A percentile compares a stretch with the other conserved stretches of the same genome.
phyloP scores from a whole-genome alignment of 2,113 vertebrate genomes.

The Pyxicephalus adspersus region DNA sequence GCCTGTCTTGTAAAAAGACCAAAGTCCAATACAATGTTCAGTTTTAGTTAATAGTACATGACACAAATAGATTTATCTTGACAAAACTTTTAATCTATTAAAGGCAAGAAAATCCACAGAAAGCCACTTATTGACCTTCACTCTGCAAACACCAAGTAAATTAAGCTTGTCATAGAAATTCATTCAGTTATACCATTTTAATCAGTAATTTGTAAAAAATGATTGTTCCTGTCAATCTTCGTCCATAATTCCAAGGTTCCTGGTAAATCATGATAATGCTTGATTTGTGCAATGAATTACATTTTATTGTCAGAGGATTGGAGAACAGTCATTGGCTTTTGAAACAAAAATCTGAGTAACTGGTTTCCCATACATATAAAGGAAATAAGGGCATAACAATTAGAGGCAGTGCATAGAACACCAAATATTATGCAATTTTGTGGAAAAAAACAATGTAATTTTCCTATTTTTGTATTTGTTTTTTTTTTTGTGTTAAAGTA shows the following conservation, averaged over 20 bases:
- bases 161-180: not conserved
- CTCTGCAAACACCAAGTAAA: not conserved
- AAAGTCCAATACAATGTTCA: no score
- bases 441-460: no score
- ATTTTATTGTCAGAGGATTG: not conserved
- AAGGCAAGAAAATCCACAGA: no score
- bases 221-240: slow-evolving; percentile 3
- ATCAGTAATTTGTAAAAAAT: slow-evolving; percentile 1
- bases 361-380: not conserved
- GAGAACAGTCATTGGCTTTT: not conserved
- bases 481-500: no score
- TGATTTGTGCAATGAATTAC: not conserved
- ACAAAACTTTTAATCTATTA: no score
- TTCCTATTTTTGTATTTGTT: no score
- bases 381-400: not conserved
- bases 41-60: no score
- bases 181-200: not conserved
- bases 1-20: no score
- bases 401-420: no score
- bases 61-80: no score
- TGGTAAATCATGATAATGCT: slow-evolving; percentile 14
- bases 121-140: not conserved
- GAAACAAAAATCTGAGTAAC: not conserved
- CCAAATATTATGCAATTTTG: no score
- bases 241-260: not conserved